Conservation (phyloP, 2,797 vertebrate genomes). For the Sphaeramia orbicularis region DNA sequence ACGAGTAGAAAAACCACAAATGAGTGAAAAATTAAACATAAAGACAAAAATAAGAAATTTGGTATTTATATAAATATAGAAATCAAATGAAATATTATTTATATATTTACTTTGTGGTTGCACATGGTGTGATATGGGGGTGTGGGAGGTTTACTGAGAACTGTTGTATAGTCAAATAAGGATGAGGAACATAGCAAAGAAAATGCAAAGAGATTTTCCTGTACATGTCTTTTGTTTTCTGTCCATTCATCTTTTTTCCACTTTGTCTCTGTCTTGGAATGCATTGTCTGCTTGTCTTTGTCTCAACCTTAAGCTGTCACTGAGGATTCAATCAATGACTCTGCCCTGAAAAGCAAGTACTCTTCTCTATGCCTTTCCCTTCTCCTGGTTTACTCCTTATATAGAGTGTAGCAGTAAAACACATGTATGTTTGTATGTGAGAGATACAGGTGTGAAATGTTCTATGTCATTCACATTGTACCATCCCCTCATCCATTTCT, state of each 20-base stretch:
- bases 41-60: no score
- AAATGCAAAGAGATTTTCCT: not conserved
- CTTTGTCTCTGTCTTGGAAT: conserved; percentile 34
- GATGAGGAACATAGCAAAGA: not conserved
- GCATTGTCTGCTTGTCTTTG: conserved; percentile 52
- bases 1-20: no score
- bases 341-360: conserved; percentile 87
- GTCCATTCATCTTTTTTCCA: conserved; percentile 46
- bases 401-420: not conserved
- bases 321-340: conserved; percentile 83
- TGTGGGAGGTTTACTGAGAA: no score
- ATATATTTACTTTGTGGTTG: no score
- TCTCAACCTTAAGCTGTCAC: conserved; percentile 79
- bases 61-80: no score
- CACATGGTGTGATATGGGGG: no score
- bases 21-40: no score
- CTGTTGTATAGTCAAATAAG: no score
- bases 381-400: conserved; percentile 16
- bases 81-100: no score
- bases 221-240: conserved; percentile 24
- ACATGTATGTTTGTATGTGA: not conserved
- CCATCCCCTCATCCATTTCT: conserved; percentile 52
- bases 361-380: conserved; percentile 49
- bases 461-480: conserved; percentile 37
- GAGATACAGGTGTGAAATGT: conserved; percentile 10